These are phyloP conservation scores for Sialia sialis DNA, from an alignment of 2,113 vertebrate genomes.

Conservation along the genomic window DNA sequence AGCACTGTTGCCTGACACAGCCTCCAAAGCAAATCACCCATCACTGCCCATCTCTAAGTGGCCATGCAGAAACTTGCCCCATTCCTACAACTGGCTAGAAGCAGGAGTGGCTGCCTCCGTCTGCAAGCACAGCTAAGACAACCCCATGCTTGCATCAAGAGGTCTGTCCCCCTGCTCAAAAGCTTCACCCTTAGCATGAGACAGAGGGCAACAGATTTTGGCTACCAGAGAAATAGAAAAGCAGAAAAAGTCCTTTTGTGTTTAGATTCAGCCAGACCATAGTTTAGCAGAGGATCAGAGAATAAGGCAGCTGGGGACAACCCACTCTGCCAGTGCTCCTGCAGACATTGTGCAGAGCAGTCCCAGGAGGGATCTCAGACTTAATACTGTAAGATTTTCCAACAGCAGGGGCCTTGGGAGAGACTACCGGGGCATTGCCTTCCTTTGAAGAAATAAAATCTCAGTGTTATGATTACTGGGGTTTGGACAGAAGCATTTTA, in stretches of 20 bases:
- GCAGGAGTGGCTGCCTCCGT: background rate
- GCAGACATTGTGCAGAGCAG: background rate
- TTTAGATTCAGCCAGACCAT: background rate
- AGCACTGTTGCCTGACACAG: accelerated
- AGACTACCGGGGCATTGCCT: background rate
- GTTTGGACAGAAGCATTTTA: background rate
- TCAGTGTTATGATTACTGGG: background rate
- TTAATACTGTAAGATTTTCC: background rate
- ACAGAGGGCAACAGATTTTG: background rate
- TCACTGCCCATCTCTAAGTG: background rate
- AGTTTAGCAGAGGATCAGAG: background rate
- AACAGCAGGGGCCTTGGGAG: background rate
- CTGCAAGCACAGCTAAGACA: background rate
- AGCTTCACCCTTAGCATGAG: background rate
- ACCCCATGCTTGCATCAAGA: background rate
- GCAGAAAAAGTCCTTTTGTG: background rate
- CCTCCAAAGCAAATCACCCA: background rate
- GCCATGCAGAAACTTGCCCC: background rate
- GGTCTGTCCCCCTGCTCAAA: background rate
- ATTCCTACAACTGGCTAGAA: background rate
- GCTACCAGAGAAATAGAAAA: background rate
- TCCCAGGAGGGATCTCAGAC: background rate
- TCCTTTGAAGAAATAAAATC: background rate
- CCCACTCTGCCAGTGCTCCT: background rate
- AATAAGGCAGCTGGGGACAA: background rate